Conservation (phyloP, 2,113 vertebrate species). For the Mustelus asterias region DNA sequence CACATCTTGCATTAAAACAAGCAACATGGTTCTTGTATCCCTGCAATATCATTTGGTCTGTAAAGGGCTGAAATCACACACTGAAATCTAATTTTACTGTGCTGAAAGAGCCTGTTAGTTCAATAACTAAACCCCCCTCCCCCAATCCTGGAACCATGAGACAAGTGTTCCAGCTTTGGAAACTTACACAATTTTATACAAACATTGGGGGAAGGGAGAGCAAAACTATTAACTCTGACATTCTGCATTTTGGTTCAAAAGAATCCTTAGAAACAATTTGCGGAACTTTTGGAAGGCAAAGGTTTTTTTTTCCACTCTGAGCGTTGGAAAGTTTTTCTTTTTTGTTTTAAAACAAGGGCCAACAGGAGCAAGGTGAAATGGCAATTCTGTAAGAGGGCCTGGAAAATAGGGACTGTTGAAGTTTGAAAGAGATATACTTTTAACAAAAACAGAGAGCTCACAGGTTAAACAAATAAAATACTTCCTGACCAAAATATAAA, state of each 20-base stretch:
- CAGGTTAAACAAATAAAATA: not conserved
- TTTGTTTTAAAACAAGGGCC: not conserved
- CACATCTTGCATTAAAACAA: not conserved
- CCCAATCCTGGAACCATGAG: not conserved
- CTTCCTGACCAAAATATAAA: not conserved
- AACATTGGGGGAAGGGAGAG: not conserved
- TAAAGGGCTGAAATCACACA: too few species aligned
- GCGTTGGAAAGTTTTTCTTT: not conserved
- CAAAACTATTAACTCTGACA: not conserved
- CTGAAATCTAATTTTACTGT: not conserved
- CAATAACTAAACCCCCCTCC: not conserved
- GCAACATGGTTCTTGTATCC: not conserved
- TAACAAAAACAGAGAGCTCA: not conserved
- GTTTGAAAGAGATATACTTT: not conserved
- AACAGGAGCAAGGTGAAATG: not conserved
- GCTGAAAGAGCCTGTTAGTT: not conserved
- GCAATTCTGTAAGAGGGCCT: not conserved
- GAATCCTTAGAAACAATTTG: not conserved
- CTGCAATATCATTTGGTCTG: not conserved
- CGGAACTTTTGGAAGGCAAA: not conserved
- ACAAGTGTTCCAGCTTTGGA: not conserved
- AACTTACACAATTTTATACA: not conserved
- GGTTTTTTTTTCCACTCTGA: not conserved
- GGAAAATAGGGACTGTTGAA: not conserved
- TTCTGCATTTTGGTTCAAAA: not conserved